Percentiles rank a stretch among this genome's conserved stretches.
phyloP scores from a whole-genome alignment of 2,888 invertebrate species.

The Meiosimyza decipiens region DNA sequence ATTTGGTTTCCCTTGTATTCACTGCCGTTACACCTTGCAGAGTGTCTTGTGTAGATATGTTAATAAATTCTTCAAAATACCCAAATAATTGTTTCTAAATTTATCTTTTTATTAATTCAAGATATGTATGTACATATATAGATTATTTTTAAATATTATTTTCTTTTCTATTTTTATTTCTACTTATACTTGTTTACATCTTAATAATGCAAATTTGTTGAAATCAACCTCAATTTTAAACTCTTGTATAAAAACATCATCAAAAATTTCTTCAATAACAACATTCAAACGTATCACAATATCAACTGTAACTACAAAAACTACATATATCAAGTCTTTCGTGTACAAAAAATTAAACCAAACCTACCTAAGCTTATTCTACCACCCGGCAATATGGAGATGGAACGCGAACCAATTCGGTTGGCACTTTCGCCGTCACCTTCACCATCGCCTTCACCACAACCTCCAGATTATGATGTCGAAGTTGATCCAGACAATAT shows the following conservation, averaged over 20 bases:
- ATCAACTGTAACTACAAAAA: conserved; percentile 36
- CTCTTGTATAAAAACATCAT: conserved; percentile 33
- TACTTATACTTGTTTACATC: conserved; percentile 30
- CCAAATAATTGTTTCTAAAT: conserved; percentile 15
- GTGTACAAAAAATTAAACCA: conserved; percentile 66
- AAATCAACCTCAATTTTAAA: conserved; percentile 37
- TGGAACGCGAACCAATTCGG: conserved; percentile 50
- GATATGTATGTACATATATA: conserved; percentile 40
- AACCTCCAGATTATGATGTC: conserved; percentile 60
- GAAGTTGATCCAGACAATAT: conserved; percentile 66
- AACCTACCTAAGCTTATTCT: conserved; percentile 66
- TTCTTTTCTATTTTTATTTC: conserved; percentile 39
- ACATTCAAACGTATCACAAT: conserved; percentile 36
- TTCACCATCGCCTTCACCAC: conserved; percentile 62
- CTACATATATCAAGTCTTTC: conserved; percentile 58
- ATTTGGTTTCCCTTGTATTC: conserved; percentile 29
- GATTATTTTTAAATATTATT: conserved; percentile 38
- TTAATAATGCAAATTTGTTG: conserved; percentile 38
- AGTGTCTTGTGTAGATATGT: conserved; percentile 12
- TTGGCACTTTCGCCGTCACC: conserved; percentile 61
- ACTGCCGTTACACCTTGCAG: conserved; percentile 34
- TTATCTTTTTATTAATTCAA: conserved; percentile 52
- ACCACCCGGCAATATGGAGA: conserved; percentile 61
- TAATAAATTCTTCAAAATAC: background rate
- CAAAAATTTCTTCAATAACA: conserved; percentile 43